Evolutionary conservation across 1,140 invertebrate species (phyloP).

Genomic region (Cydia strobilella): DNA sequence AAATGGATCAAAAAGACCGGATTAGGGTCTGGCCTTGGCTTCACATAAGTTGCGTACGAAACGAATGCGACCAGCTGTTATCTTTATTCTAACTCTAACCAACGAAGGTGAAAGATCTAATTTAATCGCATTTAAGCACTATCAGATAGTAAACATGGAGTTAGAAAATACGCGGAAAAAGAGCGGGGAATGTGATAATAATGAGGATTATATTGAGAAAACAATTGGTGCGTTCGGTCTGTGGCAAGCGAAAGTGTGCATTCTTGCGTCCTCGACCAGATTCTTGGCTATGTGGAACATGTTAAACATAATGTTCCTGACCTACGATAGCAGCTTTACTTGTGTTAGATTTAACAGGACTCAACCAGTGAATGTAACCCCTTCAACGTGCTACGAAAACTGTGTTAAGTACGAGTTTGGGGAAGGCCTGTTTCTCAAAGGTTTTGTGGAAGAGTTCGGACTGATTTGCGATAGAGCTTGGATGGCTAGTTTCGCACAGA

Average conservation of each 20-base stretch:
- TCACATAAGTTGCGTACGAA: neutral
- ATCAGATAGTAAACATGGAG: neutral
- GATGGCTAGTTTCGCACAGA: conserved; percentile 52
- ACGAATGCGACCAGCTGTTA: neutral
- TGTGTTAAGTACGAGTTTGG: conserved; percentile 48
- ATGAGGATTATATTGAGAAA: conserved; percentile 53
- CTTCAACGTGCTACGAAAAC: conserved; percentile 49
- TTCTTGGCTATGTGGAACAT: conserved; percentile 48
- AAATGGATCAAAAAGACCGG: neutral
- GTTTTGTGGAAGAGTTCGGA: conserved; percentile 51
- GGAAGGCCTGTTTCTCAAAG: conserved; percentile 42
- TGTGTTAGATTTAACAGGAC: conserved; percentile 47
- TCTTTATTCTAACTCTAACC: neutral
- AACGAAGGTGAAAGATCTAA: neutral
- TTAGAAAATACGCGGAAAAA: neutral
- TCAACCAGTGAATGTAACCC: conserved; percentile 33
- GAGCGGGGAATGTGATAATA: neutral
- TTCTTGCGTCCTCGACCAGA: conserved; percentile 39
- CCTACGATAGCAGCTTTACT: conserved; percentile 46
- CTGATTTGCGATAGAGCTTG: conserved; percentile 54
- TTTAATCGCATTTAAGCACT: neutral
- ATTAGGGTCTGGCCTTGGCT: neutral
- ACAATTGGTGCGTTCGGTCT: conserved; percentile 49
- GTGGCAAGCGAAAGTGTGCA: conserved; percentile 46
- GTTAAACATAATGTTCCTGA: conserved; percentile 51